A percentile compares a stretch with the other conserved stretches of the same genome.
These are phyloP conservation scores for Lepidurus apus DNA, from an alignment of 1,140 invertebrate species.

Conservation along the genomic window DNA sequence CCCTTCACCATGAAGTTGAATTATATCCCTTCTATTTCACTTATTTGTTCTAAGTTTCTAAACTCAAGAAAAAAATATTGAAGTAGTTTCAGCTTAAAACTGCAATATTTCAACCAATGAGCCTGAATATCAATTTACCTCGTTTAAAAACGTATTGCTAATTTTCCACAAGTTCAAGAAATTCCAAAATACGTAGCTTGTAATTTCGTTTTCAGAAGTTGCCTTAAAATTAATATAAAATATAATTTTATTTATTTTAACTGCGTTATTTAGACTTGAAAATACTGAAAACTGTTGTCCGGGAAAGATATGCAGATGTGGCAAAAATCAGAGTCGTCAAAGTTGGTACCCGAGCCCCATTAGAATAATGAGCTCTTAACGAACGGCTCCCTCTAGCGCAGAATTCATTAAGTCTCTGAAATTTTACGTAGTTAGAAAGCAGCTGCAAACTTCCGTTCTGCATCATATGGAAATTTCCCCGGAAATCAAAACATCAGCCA, in stretches of 20 bases:
- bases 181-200: too few relatives aligned
- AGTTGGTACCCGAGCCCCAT: background rate
- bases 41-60: background rate
- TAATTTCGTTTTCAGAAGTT: too few relatives aligned
- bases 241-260: too few relatives aligned
- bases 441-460: background rate
- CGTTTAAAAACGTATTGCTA: too few relatives aligned
- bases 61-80: too few relatives aligned
- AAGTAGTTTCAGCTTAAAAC: too few relatives aligned
- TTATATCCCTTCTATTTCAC: background rate
- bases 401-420: background rate
- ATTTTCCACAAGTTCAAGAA: too few relatives aligned
- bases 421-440: slow-evolving; percentile 6
- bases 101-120: too few relatives aligned
- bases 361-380: background rate
- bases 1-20: background rate
- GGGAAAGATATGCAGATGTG: background rate
- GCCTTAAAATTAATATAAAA: too few relatives aligned
- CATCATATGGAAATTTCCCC: background rate
- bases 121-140: too few relatives aligned
- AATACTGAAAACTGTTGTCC: too few relatives aligned
- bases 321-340: background rate
- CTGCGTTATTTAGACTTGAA: too few relatives aligned
- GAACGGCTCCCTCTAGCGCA: background rate
- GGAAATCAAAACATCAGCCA: slow-evolving; percentile 11